These are phyloP conservation scores for Ambastaia sidthimunki DNA, from an alignment of 2,797 vertebrate species.

Conservation along the genomic window DNA sequence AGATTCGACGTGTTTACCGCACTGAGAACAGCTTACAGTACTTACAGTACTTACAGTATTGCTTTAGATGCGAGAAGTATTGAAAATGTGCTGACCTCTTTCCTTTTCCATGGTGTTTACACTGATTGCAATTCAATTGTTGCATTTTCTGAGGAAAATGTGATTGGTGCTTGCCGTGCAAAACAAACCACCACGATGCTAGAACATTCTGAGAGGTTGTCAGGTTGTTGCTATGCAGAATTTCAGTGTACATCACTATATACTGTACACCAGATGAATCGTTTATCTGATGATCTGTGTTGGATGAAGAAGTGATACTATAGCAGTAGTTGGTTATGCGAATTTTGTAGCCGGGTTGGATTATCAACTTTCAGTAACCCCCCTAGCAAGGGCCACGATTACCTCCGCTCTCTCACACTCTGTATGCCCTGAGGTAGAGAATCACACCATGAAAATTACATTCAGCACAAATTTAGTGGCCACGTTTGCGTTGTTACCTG, in stretches of 20 bases:
- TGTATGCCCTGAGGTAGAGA: too few relatives aligned
- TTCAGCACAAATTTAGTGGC: too few relatives aligned
- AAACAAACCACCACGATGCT: conserved; percentile 17
- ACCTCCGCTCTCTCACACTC: too few relatives aligned
- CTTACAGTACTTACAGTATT: neutral
- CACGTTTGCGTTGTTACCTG: too few relatives aligned
- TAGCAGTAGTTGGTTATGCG: too few relatives aligned
- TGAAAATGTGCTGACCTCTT: conserved; percentile 15
- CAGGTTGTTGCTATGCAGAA: conserved; percentile 8
- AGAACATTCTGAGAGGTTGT: neutral
- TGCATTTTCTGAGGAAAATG: conserved; percentile 2
- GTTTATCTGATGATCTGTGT: too few relatives aligned
- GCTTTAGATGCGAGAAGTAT: conserved; percentile 32
- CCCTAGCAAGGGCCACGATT: too few relatives aligned
- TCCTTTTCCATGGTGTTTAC: conserved; percentile 4
- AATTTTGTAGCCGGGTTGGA: too few relatives aligned
- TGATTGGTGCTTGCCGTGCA: neutral
- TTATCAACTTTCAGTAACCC: too few relatives aligned
- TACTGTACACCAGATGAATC: too few relatives aligned
- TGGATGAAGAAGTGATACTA: too few relatives aligned
- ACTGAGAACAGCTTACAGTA: conserved; percentile 46
- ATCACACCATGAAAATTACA: too few relatives aligned
- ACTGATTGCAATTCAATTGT: conserved; percentile 1
- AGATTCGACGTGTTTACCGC: conserved; percentile 26
- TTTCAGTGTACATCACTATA: neutral